phyloP scores from a whole-genome alignment of 2,797 vertebrate genomes.

The Cirrhinus molitorella region DNA sequence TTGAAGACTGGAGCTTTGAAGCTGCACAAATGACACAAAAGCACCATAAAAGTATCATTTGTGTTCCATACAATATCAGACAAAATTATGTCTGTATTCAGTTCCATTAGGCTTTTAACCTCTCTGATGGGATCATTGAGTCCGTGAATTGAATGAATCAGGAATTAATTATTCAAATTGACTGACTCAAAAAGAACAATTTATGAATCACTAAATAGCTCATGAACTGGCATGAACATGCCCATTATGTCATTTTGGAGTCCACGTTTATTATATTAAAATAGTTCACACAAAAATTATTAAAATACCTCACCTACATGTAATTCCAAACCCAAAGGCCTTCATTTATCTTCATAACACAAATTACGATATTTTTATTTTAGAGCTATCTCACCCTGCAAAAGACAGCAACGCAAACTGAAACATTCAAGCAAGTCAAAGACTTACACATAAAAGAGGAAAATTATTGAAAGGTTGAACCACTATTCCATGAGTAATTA shows the following conservation, averaged over 20 bases:
- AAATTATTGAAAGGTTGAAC: no score
- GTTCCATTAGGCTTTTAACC: neutral
- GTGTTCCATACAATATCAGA: neutral
- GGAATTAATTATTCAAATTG: neutral
- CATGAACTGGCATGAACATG: neutral
- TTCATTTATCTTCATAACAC: no score
- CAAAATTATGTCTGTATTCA: neutral
- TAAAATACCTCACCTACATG: no score
- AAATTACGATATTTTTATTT: no score
- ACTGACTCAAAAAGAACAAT: neutral
- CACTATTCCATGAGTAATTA: no score
- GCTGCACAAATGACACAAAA: neutral
- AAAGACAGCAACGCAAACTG: no score
- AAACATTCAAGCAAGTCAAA: no score
- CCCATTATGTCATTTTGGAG: neutral
- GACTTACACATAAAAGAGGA: no score
- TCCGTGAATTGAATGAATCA: neutral
- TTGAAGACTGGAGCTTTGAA: constrained; percentile 3
- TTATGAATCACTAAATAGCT: neutral
- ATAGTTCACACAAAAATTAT: no score
- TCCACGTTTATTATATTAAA: neutral
- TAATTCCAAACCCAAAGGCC: no score
- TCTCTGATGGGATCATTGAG: neutral
- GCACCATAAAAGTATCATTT: neutral
- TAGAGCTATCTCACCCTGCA: no score